These are phyloP conservation scores for Harpagifer antarcticus DNA, from an alignment of 2,797 vertebrate species.

Conservation along the genomic window DNA sequence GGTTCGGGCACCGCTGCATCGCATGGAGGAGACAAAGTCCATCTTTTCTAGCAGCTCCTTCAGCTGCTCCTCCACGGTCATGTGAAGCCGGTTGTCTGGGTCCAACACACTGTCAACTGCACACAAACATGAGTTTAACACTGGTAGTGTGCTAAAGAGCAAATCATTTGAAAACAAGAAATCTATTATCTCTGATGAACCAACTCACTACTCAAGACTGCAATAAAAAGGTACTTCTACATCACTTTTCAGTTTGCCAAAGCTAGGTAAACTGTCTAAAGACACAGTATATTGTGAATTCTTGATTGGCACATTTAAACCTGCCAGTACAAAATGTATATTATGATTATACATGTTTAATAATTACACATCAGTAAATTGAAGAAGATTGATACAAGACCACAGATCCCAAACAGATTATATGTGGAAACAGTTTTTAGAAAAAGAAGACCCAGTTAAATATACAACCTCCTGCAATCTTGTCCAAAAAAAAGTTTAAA, in stretches of 20 bases:
- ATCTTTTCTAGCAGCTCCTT: conserved; percentile 96
- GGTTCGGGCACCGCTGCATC: conserved; percentile 92
- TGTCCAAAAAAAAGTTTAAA: background rate
- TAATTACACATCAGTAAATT: background rate
- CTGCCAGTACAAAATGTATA: background rate
- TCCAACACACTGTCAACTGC: conserved; percentile 94
- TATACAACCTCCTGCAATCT: background rate
- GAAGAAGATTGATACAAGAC: background rate
- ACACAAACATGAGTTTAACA: background rate
- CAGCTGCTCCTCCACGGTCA: conserved; percentile 92
- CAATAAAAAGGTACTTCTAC: background rate
- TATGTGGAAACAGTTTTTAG: background rate
- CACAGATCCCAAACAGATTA: background rate
- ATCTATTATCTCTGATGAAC: background rate
- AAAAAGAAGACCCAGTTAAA: background rate
- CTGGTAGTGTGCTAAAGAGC: background rate
- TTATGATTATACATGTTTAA: background rate
- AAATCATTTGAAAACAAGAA: background rate
- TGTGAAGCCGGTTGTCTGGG: conserved; percentile 93
- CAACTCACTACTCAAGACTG: background rate
- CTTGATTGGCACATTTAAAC: background rate
- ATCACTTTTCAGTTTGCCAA: too few relatives aligned
- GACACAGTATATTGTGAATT: background rate
- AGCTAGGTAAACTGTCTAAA: too few relatives aligned
- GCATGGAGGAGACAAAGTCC: conserved; percentile 92